Base-by-base conservation (phyloP, 2,888 invertebrate species). In the Platycnemis pennipes region DNA sequence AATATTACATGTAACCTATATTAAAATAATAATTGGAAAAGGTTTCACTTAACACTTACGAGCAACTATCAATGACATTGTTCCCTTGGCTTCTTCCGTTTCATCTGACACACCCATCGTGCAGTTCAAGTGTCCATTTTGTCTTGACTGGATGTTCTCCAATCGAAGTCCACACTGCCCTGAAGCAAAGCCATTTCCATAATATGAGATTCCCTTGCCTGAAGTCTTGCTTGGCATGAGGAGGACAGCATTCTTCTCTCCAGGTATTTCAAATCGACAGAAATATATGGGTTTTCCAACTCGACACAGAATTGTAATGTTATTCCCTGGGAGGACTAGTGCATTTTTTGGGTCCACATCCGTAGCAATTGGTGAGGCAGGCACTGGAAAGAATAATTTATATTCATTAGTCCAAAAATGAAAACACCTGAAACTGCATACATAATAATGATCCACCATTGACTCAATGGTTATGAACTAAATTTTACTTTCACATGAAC, bases 111-210 rank as follows among this genome's bases (percentile, higher is more conserved):
- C 97, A 0, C 98, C 98, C 94, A 98, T 96, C 63, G 97, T 97
- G 96, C 98, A 98, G 94, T 97, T 97, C 95, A 98, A 97, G 95
- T 97, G 97, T 0, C 98, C 98, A 96, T 98, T 98, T 96, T 98
- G 97, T 88, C 96, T 97, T 94, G 98, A 98, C 95, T 96, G 97
- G 31, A 98, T 97, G 94, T 97, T 97, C 94, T 97, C 97, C 95
- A 98, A 98, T 94, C 96, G 97, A 7, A 98, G 97, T 2, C 98
- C 98, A 95, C 98, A 98, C 95, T 98, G 97, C 0, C 98, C 98
- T 1, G 97, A 97, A 95, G 97, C 96, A 19, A 97, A 95, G 5
- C 97, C 97, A 86, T 96, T 96, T 0, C 97, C 97, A 11, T 96
- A 96, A 95, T 97, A 97, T 0, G 96, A 96, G 53, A 97, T 97